Conservation (phyloP, 2,113 vertebrate genomes). For the Sapayoa aenigma region DNA sequence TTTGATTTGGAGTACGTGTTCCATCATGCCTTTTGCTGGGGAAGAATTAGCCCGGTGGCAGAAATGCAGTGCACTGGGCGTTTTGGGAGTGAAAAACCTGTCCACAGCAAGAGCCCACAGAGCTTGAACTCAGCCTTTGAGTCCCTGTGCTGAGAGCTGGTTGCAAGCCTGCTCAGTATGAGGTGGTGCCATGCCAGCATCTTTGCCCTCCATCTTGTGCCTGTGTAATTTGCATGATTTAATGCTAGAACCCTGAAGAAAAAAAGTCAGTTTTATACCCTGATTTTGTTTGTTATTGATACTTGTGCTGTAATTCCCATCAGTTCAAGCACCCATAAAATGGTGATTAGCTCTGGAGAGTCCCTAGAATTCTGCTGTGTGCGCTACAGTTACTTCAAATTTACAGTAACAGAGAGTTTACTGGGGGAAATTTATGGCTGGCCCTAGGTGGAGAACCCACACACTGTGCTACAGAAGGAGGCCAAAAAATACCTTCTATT, state of each 20-base stretch:
- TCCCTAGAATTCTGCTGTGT: neutral
- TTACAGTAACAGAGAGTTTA: neutral
- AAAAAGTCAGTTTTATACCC: neutral
- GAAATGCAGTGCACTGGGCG: neutral
- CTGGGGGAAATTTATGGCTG: neutral
- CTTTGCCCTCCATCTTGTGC: neutral
- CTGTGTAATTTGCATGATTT: neutral
- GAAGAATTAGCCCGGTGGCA: neutral
- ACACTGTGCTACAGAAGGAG: neutral
- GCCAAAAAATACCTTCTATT: fast-evolving
- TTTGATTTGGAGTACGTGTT: slow-evolving; percentile 51
- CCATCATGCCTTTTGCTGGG: slow-evolving; percentile 27
- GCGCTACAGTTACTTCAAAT: neutral
- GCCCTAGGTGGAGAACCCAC: neutral
- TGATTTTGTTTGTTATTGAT: neutral
- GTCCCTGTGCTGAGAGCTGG: neutral
- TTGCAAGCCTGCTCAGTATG: neutral
- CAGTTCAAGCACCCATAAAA: neutral
- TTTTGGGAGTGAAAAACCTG: neutral
- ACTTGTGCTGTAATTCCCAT: neutral
- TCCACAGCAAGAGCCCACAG: neutral
- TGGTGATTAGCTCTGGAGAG: neutral
- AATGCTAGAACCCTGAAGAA: neutral
- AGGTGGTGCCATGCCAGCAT: neutral
- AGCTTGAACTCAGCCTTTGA: neutral